These are phyloP conservation scores for Lasioglossum zephyrum DNA, from an alignment of 2,888 invertebrate genomes.

Conservation along the genomic window DNA sequence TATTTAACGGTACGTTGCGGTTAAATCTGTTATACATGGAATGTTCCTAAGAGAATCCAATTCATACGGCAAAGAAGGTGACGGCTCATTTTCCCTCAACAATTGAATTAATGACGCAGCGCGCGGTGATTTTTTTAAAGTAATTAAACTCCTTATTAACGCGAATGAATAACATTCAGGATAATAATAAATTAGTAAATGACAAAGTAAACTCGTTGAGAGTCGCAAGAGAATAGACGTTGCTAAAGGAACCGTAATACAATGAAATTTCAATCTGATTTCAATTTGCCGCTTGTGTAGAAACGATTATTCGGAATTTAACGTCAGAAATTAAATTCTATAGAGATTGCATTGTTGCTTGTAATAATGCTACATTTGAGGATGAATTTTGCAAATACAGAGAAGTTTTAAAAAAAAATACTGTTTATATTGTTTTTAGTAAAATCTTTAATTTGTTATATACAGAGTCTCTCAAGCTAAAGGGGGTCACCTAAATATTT, in stretches of 20 bases:
- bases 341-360: neutral
- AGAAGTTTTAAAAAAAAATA: neutral
- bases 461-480: no score
- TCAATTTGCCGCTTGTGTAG: neutral
- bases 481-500: no score
- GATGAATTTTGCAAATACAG: neutral
- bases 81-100: neutral
- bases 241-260: constrained; percentile 18
- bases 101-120: neutral
- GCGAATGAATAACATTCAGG: neutral
- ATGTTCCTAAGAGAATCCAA: constrained; percentile 30
- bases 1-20: constrained; percentile 11
- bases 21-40: constrained; percentile 42
- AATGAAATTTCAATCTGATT: constrained; percentile 33
- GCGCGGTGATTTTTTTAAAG: neutral
- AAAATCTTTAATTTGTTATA: neutral
- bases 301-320: neutral
- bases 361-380: neutral
- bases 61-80: neutral
- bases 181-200: neutral
- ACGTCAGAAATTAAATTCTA: constrained; percentile 11
- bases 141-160: neutral
- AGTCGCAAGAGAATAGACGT: neutral
- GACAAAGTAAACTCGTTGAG: neutral
- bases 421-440: neutral